A percentile compares a stretch with the other conserved stretches of the same genome.
phyloP scores from a whole-genome alignment of 2,888 invertebrate genomes.

The Cephus nigrinus region DNA sequence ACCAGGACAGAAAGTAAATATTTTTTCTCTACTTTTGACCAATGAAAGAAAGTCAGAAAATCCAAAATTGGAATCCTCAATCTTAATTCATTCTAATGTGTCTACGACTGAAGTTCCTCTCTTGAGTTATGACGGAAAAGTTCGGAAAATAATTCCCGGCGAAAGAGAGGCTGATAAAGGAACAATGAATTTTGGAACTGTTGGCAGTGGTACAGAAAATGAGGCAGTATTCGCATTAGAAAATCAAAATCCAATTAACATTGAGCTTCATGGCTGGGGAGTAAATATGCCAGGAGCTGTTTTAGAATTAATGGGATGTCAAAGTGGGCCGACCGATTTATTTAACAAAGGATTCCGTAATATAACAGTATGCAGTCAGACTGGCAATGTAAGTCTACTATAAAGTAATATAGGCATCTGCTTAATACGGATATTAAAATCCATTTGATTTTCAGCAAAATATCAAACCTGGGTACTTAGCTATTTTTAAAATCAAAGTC shows the following conservation, averaged over 20 bases:
- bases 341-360: slow-evolving; percentile 58
- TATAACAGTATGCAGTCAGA: slow-evolving; percentile 58
- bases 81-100: slow-evolving; percentile 79
- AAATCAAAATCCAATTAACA: slow-evolving; percentile 81
- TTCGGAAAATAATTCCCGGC: slow-evolving; percentile 64
- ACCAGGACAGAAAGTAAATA: slow-evolving; percentile 70
- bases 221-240: slow-evolving; percentile 78
- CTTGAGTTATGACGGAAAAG: slow-evolving; percentile 78
- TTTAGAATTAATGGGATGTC: slow-evolving; percentile 74
- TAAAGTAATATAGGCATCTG: slow-evolving; percentile 14
- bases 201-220: slow-evolving; percentile 74
- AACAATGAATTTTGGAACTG: slow-evolving; percentile 74
- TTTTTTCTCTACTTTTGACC: slow-evolving; percentile 72
- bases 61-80: slow-evolving; percentile 72
- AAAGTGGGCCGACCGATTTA: slow-evolving; percentile 65
- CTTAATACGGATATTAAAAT: slow-evolving; percentile 12
- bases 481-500: slow-evolving; percentile 78
- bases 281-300: slow-evolving; percentile 72
- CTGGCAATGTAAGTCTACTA: slow-evolving; percentile 55
- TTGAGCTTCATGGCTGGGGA: slow-evolving; percentile 72
- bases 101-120: slow-evolving; percentile 78
- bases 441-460: slow-evolving; percentile 65
- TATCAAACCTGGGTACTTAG: slow-evolving; percentile 73
- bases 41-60: slow-evolving; percentile 67
- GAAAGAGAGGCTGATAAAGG: slow-evolving; percentile 58